Percentiles rank a stretch among this genome's conserved stretches.
Evolutionary conservation across 2,113 vertebrate species (phyloP).

Genomic region (Ophthalmolycus amberensis): DNA sequence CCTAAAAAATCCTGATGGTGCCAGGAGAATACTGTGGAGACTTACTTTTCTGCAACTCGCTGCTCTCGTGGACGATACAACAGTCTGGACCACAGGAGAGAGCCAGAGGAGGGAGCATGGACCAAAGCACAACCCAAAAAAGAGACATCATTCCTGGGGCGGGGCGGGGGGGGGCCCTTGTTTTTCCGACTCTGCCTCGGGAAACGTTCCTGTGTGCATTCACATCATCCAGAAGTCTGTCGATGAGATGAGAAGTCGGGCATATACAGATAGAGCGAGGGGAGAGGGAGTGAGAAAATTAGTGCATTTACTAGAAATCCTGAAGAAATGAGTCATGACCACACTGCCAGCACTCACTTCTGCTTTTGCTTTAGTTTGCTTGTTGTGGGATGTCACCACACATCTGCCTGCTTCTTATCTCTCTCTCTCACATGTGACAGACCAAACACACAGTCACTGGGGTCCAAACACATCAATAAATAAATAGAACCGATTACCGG

Average conservation of each 20-base stretch:
- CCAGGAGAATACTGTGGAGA: not conserved
- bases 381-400: slow-evolving; percentile 55
- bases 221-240: slow-evolving; percentile 5
- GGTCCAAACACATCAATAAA: not conserved
- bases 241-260: not conserved
- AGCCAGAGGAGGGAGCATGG: slow-evolving; percentile 17
- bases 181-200: not conserved
- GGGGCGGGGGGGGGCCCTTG: no score
- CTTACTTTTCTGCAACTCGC: slow-evolving; percentile 51
- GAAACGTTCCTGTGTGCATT: not conserved
- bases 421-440: slow-evolving; percentile 28
- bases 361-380: slow-evolving; percentile 44
- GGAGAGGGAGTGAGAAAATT: not conserved
- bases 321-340: slow-evolving; percentile 61
- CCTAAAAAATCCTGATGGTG: not conserved
- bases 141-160: slow-evolving; percentile 44
- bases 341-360: slow-evolving; percentile 47
- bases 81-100: not conserved
- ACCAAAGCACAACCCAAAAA: slow-evolving; percentile 41
- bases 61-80: slow-evolving; percentile 14
- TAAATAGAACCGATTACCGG: not conserved
- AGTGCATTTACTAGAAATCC: slow-evolving; percentile 60
- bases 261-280: not conserved
- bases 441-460: not conserved
- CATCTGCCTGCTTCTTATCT: slow-evolving; percentile 56